phyloP scores from a whole-genome alignment of 2,797 vertebrate genomes.

The Xenentodon cancila region DNA sequence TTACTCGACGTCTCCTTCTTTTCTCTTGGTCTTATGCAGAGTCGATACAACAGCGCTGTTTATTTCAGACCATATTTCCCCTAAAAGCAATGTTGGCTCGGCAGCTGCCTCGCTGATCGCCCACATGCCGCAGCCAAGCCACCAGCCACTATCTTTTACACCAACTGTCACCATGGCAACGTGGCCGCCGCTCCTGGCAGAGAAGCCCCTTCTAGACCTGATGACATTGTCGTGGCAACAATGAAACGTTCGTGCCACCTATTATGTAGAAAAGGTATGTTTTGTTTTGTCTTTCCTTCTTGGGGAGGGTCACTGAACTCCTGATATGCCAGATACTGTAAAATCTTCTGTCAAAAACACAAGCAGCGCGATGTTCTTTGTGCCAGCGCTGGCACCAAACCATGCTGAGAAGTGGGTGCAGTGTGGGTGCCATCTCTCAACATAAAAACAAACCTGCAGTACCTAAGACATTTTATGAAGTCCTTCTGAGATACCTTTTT shows the following conservation, averaged over 20 bases:
- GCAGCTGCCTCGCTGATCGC: slow-evolving; percentile 42
- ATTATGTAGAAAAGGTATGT: slow-evolving; percentile 9
- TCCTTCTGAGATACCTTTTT: not conserved
- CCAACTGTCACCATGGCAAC: slow-evolving; percentile 67
- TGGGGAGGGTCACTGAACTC: slow-evolving; percentile 14
- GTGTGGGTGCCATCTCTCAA: not conserved
- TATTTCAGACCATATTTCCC: slow-evolving; percentile 39
- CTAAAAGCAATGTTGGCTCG: slow-evolving; percentile 50
- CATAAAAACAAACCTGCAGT: not conserved
- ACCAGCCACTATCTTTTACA: slow-evolving; percentile 63
- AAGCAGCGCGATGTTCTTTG: slow-evolving; percentile 3
- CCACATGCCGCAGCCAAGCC: slow-evolving; percentile 57
- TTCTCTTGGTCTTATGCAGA: not conserved
- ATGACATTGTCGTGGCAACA: slow-evolving; percentile 70
- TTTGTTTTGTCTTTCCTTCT: not conserved
- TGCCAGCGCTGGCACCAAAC: not conserved
- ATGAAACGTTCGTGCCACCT: slow-evolving; percentile 55
- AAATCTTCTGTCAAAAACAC: slow-evolving; percentile 16
- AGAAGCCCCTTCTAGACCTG: slow-evolving; percentile 47
- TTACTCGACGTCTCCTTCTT: slow-evolving; percentile 29
- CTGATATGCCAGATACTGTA: slow-evolving; percentile 8
- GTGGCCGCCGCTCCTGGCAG: slow-evolving; percentile 53
- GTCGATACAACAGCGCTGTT: slow-evolving; percentile 12
- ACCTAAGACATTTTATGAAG: no score
- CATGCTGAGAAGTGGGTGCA: not conserved